Base-by-base conservation (phyloP, 2,888 invertebrate genomes). In the Maniola hyperantus region DNA sequence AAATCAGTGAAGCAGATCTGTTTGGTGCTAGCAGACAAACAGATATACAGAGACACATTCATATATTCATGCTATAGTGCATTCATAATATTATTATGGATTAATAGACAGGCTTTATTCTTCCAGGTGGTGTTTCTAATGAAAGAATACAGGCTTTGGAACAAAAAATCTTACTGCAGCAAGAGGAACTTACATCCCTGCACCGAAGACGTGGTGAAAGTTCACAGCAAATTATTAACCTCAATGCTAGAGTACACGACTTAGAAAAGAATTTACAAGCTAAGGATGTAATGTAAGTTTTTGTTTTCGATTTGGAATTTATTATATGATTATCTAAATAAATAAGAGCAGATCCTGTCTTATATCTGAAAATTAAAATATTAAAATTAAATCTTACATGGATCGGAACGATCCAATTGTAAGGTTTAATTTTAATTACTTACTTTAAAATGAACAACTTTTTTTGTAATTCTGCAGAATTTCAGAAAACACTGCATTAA, bases 201-300 rank as follows among this genome's bases (percentile, higher is more conserved):
- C 98, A 98, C 81, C 94, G 97, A 76, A 94, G 97, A 66, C 95
- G 97, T 84, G 97, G 98, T 54, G 98, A 99, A 92, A 97, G 98
- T 90, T 94, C 98, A 2, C 98, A 99, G 83, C 96, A 97, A 91
- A 97, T 99, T 72, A 97, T 99, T 70, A 98, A 97, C 85, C 93
- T 99, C 46, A 98, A 97, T 89, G 94, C 95, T 72, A 95, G 94
- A 87, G 92, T 98, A 51, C 97, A 97, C 83, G 97, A 98, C 74
- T 95, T 96, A 79, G 97, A 97, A 75, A 97, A 96, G 81, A 93
- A 95, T 72, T 83, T 98, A 68, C 93, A 94, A 62, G 88, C 93
- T 54, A 97, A 96, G 87, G 97, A 97, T 85, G 83, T 94, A 63
- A 94, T 94, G 97, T 89, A 78, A 88, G 89, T 81, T 51, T 6